Base-by-base conservation (phyloP, 2,888 invertebrate genomes). In the Melitaea athalia region DNA sequence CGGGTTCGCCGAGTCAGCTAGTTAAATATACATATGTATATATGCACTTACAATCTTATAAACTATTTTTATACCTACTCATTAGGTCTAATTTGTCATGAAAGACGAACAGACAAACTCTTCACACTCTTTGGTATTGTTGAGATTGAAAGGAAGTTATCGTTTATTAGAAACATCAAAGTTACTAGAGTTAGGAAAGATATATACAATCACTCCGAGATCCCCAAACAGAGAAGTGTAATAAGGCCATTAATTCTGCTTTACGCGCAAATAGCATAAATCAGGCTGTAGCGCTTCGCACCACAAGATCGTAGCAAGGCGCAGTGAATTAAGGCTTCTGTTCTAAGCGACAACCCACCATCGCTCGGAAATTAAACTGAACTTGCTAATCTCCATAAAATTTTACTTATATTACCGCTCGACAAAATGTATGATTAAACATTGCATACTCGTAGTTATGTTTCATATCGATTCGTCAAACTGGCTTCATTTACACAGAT, bases 201-300 rank as follows among this genome's bases (percentile, higher is more conserved):
- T 71, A 61, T 60, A 60, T 38, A 65, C 42, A 38, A 57, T 15
- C 57, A 57, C 38, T 42, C 57, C 15, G 42, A 86, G 87, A 89
- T 88, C 85, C 87, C 82, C 86, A 91, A 89, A 91, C 88, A 89
- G 86, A 84, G 88, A 87, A 88, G 88, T 87, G 88, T 91, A 90
- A 89, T 90, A 91, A 90, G 89, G 89, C 87, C 90, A 91, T 92
- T 92, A 92, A 92, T 92, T 92, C 88, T 87, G 88, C 88, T 91
- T 89, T 89, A 89, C 87, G 88, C 89, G 89, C 88, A 91, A 92
- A 91, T 88, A 91, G 89, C 91, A 91, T 92, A 92, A 92, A 92
- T 92, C 91, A 92, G 89, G 85, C 81, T 87, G 86, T 84, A 87
- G 83, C 85, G 85, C 83, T 83, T 83, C 85, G 85, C 84, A 85